A percentile compares a stretch with the other conserved stretches of the same genome.
These are phyloP conservation scores for Anolis apletophallus DNA, from an alignment of 2,797 vertebrate genomes.

Conservation along the genomic window DNA sequence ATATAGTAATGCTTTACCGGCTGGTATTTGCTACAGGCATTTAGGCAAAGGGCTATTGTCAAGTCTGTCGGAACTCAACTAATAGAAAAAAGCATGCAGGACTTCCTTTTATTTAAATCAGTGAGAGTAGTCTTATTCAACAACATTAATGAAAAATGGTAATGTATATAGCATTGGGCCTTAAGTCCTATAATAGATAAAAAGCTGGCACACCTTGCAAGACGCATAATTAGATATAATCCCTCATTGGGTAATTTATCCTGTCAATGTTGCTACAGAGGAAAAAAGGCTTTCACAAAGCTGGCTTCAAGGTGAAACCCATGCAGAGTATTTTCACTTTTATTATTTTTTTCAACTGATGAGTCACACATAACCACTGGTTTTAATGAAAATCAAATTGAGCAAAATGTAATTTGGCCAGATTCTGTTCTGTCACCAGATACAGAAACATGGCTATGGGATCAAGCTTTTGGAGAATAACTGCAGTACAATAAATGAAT, in stretches of 20 bases:
- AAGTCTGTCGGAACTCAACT: not conserved
- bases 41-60: not conserved
- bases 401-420: too few relatives aligned
- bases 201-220: not conserved
- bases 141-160: not conserved
- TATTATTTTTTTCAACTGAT: not conserved
- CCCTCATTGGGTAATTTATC: not conserved
- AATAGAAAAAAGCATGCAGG: not conserved
- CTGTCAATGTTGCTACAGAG: too few relatives aligned
- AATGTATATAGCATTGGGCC: not conserved
- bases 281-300: not conserved
- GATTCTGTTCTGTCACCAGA: not conserved
- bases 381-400: too few relatives aligned
- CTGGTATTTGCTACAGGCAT: not conserved
- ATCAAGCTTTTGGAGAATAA: too few relatives aligned
- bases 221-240: not conserved
- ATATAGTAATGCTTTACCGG: not conserved
- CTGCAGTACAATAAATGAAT: too few relatives aligned
- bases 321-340: too few relatives aligned
- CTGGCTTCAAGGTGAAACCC: not conserved
- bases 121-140: not conserved
- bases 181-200: not conserved
- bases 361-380: not conserved
- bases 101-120: not conserved
- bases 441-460: too few relatives aligned